Percentiles rank a stretch among this genome's conserved stretches.
Conservation (phyloP, 92 coral and sea anemone species). For the Nematostella vectensis region DNA sequence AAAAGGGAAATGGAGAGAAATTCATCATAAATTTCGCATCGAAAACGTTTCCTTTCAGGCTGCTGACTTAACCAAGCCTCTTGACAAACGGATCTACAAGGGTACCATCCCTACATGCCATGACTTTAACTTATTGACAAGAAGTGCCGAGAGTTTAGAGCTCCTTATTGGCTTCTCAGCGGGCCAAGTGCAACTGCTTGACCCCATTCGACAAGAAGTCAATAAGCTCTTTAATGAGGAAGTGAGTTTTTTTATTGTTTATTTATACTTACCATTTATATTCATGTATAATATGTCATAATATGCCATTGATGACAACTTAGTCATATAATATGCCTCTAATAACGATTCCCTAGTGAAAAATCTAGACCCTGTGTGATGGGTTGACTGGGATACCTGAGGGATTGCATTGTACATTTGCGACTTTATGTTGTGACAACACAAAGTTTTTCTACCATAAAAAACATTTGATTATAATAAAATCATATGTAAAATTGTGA, state of each 20-base stretch:
- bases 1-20: background rate
- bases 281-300: too few relatives aligned
- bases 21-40: too few relatives aligned
- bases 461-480: too few relatives aligned
- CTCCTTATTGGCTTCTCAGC: conserved; percentile 94
- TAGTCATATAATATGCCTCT: background rate
- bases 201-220: conserved; percentile 90
- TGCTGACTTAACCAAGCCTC: conserved; percentile 93
- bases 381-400: too few relatives aligned
- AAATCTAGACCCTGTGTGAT: background rate
- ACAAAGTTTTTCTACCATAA: too few relatives aligned
- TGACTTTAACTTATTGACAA: conserved; percentile 89
- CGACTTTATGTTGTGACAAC: too few relatives aligned
- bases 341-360: background rate
- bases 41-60: conserved; percentile 62
- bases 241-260: conserved; percentile 29
- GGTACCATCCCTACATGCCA: conserved; percentile 98
- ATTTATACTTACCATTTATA: too few relatives aligned
- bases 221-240: conserved; percentile 96
- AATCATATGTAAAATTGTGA: too few relatives aligned
- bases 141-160: conserved; percentile 86
- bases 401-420: too few relatives aligned
- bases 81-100: conserved; percentile 91
- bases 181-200: conserved; percentile 96
- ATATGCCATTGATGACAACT: too few relatives aligned